Percentiles rank a stretch among this genome's conserved stretches.
Evolutionary conservation across 2,113 vertebrate species (phyloP).

Genomic region (Gymnogyps californianus): DNA sequence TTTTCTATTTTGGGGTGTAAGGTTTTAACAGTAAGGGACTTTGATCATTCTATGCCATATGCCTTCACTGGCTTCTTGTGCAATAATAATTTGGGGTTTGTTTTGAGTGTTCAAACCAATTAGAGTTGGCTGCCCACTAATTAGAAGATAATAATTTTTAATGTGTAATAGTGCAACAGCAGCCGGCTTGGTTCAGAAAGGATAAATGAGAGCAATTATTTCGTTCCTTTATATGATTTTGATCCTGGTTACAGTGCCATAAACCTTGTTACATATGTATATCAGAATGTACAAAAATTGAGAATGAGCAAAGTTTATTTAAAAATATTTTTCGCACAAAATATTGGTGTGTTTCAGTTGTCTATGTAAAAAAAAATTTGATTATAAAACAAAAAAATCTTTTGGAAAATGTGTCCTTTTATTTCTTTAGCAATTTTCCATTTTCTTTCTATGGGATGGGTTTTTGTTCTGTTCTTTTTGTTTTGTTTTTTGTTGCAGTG

Average conservation of each 20-base stretch:
- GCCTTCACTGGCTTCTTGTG: slow-evolving; percentile 90
- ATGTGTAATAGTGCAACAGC: slow-evolving; percentile 63
- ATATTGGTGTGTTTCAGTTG: slow-evolving; percentile 77
- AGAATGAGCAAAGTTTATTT: slow-evolving; percentile 77
- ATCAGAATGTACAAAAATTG: slow-evolving; percentile 78
- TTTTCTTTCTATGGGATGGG: not conserved
- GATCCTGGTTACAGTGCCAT: slow-evolving; percentile 82
- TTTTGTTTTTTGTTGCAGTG: not conserved
- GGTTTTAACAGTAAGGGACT: slow-evolving; percentile 72
- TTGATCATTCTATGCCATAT: slow-evolving; percentile 83
- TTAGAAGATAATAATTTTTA: slow-evolving; percentile 63
- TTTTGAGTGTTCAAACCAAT: slow-evolving; percentile 80
- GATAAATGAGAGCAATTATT: slow-evolving; percentile 61
- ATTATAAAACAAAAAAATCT: slow-evolving; percentile 79
- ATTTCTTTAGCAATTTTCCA: slow-evolving; percentile 25
- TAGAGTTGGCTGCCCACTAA: slow-evolving; percentile 75
- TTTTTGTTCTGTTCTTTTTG: not conserved
- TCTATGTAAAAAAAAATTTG: slow-evolving; percentile 75
- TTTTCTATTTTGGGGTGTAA: slow-evolving; percentile 81
- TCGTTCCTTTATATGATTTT: slow-evolving; percentile 64
- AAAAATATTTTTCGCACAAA: slow-evolving; percentile 84
- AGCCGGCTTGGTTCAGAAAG: slow-evolving; percentile 73
- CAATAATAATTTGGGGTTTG: slow-evolving; percentile 81
- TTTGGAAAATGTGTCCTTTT: slow-evolving; percentile 60
- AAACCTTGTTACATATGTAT: slow-evolving; percentile 84